Evolutionary conservation across 2,888 invertebrate genomes (phyloP).

Genomic region (Desoria tigrina): DNA sequence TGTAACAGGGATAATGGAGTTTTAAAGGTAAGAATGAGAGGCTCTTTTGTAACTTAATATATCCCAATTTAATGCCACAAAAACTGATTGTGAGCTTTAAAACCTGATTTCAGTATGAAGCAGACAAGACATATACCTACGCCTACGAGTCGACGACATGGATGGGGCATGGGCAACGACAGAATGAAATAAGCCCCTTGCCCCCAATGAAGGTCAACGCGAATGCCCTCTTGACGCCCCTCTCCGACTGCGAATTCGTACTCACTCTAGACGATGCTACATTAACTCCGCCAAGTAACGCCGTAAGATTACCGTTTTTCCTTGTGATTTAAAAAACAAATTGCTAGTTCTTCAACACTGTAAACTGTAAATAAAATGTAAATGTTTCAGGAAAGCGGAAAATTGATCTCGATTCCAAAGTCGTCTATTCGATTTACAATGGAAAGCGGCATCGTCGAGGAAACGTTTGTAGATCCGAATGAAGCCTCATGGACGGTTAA

Average conservation of each 20-base stretch:
- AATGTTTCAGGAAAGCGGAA: neutral
- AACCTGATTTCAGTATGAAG: slow-evolving; percentile 31
- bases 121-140: slow-evolving; percentile 33
- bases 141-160: slow-evolving; percentile 1
- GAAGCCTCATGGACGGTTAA: slow-evolving; percentile 29
- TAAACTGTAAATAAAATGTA: too few species aligned
- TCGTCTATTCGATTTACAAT: slow-evolving; percentile 23
- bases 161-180: too few species aligned
- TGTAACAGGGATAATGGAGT: slow-evolving; percentile 1
- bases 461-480: slow-evolving; percentile 1
- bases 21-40: neutral
- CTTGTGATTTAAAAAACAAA: too few species aligned
- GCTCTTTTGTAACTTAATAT: too few species aligned
- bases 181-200: too few species aligned
- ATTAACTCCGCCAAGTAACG: neutral
- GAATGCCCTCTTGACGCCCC: neutral
- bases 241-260: slow-evolving; percentile 27
- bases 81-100: neutral
- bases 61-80: neutral
- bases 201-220: neutral
- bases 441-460: slow-evolving; percentile 27
- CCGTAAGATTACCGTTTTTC: too few species aligned
- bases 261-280: slow-evolving; percentile 19
- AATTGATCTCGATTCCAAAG: neutral
- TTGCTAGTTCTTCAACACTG: neutral